Evolutionary conservation across 2,888 invertebrate species (phyloP), one percentile per base, ranked within the genome.

Genomic region (Drosophila subsilvestris): DNA sequence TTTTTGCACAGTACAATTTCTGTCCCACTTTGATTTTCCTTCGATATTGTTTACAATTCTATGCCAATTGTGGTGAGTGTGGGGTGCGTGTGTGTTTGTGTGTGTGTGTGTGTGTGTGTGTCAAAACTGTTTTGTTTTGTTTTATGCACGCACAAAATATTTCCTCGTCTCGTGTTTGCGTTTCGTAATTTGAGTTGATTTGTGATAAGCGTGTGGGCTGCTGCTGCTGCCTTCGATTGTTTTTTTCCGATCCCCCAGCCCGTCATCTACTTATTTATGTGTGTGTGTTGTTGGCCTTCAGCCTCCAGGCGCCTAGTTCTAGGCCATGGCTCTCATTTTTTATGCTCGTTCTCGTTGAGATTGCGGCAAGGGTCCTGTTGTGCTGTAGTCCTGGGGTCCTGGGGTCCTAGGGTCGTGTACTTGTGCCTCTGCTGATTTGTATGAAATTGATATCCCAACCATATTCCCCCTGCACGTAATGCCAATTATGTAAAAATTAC

Each of bases 401-500:
- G 43, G 32, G 55, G 32, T 20, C 45, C 32, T 29, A 27, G 18
- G 27, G 25, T 14, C 32, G 18, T 70, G 71, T 55, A 79, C 85
- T 76, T 72, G 63, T 37, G 59, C 45, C 58, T 63, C 82, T 87
- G 87, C 82, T 87, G 87, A 82, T 87, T 79, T 85, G 77, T 78
- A 71, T 69, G 74, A 69, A 72, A 80, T 63, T 78, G 84, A 86
- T 84, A 87, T 72, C 65, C 82, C 83, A 68, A 59, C 49, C 63
- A 68, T 63, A 67, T 53, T 54, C 58, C 68, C 56, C 67, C 56
- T 25, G 65, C 86, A 87, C 82, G 88, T 83, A 79, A 70, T 75
- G 82, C 80, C 88, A 87, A 87, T 83, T 83, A 83, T 74, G 77
- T 75, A 65, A 62, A 85, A 87, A 82, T 83, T 85, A 83, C 77